Evolutionary conservation across 2,888 invertebrate species (phyloP), one percentile per base, ranked within the genome.

Genomic region (Aspidiotus destructor): DNA sequence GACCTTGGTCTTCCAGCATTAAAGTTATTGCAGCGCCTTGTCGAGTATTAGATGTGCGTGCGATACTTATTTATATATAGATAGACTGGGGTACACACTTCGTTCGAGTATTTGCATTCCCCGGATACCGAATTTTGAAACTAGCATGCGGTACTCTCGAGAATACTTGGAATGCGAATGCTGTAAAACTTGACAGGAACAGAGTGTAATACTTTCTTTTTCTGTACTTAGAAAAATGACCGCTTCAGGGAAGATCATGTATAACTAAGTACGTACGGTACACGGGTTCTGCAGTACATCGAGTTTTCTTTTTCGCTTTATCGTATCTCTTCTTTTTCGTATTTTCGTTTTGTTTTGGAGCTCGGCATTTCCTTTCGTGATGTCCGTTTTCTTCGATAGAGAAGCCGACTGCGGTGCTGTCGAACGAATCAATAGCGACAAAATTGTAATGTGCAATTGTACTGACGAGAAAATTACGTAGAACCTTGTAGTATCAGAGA

Each of bases 141-240:
- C 55, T 58, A 67, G 48, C 40, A 48, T 67, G 67, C 60, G 42
- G 48, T 58, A 67, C 67, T 60, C 67, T 44, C 55, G 67, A 58
- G 67, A 60, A 67, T 67, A 67, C 67, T 67, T 57, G 60, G 67
- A 67, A 67, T 67, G 58, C 67, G 67, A 67, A 67, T 67, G 67
- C 48, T 67, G 67, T 67, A 67, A 67, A 67, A 67, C 67, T 60
- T 67, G 67, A 67, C 67, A 60, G 67, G 60, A 67, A 67, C 67
- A 67, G 67, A 67, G 58, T 67, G 67, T 67, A 67, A 58, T 67
- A 48, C 60, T 67, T 67, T 58, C 67, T 67, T 67, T 67, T 67
- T 67, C 52, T 58, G 57, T 67, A 67, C 67, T 67, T 67, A 67
- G 67, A 67, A 67, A 67, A 67, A 67, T 67, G 60, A 67, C 60